Percentiles rank a stretch among this genome's conserved stretches.
These are phyloP conservation scores for Listronotus bonariensis DNA, from an alignment of 1,140 invertebrate genomes.

Conservation along the genomic window DNA sequence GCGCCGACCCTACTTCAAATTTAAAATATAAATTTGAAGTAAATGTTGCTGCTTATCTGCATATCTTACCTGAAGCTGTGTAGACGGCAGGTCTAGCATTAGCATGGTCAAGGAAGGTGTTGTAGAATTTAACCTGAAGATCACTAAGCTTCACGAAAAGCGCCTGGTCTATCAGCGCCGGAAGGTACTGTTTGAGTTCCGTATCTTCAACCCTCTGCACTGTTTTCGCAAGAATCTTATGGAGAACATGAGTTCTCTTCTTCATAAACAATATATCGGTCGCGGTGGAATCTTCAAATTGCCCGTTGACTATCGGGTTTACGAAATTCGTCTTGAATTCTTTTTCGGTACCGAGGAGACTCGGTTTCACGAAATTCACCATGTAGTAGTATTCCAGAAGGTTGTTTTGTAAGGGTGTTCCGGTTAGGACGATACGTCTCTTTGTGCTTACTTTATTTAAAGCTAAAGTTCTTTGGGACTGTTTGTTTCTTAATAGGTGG, in stretches of 20 bases:
- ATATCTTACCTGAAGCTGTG: constrained; percentile 45
- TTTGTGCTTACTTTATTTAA: constrained; percentile 78
- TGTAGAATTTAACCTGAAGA: constrained; percentile 86
- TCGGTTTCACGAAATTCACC: constrained; percentile 96
- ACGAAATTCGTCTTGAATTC: constrained; percentile 92
- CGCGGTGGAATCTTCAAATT: constrained; percentile 89
- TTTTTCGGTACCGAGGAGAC: constrained; percentile 85
- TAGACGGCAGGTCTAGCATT: background rate
- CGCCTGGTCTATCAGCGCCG: constrained; percentile 95
- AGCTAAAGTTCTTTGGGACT: constrained; percentile 82
- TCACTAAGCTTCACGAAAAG: constrained; percentile 84
- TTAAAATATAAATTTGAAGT: too few species aligned
- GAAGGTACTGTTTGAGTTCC: constrained; percentile 88
- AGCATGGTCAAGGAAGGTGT: constrained; percentile 64
- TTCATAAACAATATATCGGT: constrained; percentile 94
- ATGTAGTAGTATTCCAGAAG: constrained; percentile 96
- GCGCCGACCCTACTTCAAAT: too few species aligned
- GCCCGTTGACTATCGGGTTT: constrained; percentile 94
- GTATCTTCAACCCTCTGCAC: constrained; percentile 92
- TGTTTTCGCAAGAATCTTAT: constrained; percentile 89
- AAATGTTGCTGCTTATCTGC: too few species aligned
- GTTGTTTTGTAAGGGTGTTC: constrained; percentile 96
- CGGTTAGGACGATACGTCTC: constrained; percentile 88
- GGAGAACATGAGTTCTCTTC: constrained; percentile 87
- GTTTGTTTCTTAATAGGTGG: constrained; percentile 91